Percentiles rank a stretch among this genome's conserved stretches.
Evolutionary conservation across 1,140 invertebrate species (phyloP).

Genomic region (Cherax destructor): DNA sequence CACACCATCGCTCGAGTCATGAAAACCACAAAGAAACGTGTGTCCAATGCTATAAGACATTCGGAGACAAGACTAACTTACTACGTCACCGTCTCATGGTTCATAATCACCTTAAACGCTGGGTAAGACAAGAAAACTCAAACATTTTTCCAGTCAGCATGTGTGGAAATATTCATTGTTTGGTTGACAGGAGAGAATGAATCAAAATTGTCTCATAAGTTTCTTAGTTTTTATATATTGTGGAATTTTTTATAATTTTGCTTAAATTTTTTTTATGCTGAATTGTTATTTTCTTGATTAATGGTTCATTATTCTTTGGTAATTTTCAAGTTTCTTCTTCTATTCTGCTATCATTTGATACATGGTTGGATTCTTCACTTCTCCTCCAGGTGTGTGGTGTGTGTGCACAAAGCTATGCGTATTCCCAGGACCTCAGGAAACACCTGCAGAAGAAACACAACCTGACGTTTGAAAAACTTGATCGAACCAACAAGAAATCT

Average conservation of each 20-base stretch:
- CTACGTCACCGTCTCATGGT: slow-evolving; percentile 54
- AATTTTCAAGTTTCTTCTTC: background rate
- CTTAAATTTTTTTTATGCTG: too few species aligned
- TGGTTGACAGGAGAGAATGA: background rate
- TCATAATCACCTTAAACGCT: slow-evolving; percentile 58
- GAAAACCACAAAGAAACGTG: slow-evolving; percentile 33
- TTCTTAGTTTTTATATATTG: too few species aligned
- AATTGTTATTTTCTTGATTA: too few species aligned
- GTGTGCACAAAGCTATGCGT: slow-evolving; percentile 60
- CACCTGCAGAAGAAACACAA: slow-evolving; percentile 48
- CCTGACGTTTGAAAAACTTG: slow-evolving; percentile 29
- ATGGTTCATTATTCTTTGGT: too few species aligned
- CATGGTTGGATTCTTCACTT: too few species aligned
- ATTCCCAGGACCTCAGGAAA: slow-evolving; percentile 52
- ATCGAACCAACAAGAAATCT: slow-evolving; percentile 39
- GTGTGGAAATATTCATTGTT: background rate
- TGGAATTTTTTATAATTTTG: too few species aligned
- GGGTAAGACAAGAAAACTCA: slow-evolving; percentile 21
- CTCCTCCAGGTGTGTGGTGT: slow-evolving; percentile 57
- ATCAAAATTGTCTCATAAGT: too few species aligned
- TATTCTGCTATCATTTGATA: background rate
- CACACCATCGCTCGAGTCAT: slow-evolving; percentile 45
- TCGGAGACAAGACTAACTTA: slow-evolving; percentile 54
- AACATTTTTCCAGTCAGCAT: background rate
- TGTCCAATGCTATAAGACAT: slow-evolving; percentile 48